Evolutionary conservation across 2,113 vertebrate genomes (phyloP).

Genomic region (Gulo gulo): DNA sequence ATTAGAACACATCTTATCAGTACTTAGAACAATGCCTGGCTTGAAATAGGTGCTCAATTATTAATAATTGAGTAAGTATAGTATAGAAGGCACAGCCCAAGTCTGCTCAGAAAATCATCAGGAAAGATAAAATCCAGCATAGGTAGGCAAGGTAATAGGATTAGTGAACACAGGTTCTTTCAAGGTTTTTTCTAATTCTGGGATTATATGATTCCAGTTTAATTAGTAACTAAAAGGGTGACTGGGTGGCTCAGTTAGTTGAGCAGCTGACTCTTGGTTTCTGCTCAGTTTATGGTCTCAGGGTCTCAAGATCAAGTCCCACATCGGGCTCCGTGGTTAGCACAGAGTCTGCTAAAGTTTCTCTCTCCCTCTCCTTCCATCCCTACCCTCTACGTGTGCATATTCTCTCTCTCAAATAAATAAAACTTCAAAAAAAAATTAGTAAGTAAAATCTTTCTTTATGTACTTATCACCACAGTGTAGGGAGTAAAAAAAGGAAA

Average conservation of each 20-base stretch:
- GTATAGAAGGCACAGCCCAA: not conserved
- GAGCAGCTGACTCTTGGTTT: not conserved
- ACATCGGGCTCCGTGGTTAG: not conserved
- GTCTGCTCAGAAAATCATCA: not conserved
- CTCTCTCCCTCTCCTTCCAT: not conserved
- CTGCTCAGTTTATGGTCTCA: too few relatives aligned
- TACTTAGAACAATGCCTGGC: not conserved
- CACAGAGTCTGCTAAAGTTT: not conserved
- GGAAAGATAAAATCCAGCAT: not conserved
- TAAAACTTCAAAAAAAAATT: not conserved
- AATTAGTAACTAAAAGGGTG: not conserved
- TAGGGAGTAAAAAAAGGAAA: not conserved
- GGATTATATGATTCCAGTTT: not conserved
- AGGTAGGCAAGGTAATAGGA: not conserved
- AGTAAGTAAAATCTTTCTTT: not conserved
- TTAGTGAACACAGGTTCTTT: not conserved
- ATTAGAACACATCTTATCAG: not conserved
- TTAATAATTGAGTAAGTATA: not conserved
- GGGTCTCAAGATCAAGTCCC: too few relatives aligned
- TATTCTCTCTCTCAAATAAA: not conserved
- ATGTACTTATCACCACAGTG: not conserved
- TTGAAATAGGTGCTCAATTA: not conserved
- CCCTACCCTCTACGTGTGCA: not conserved
- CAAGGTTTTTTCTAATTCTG: slow-evolving; percentile 24
- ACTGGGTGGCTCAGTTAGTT: not conserved